phyloP scores from a whole-genome alignment of 2,113 vertebrate genomes.

The Naja naja region DNA sequence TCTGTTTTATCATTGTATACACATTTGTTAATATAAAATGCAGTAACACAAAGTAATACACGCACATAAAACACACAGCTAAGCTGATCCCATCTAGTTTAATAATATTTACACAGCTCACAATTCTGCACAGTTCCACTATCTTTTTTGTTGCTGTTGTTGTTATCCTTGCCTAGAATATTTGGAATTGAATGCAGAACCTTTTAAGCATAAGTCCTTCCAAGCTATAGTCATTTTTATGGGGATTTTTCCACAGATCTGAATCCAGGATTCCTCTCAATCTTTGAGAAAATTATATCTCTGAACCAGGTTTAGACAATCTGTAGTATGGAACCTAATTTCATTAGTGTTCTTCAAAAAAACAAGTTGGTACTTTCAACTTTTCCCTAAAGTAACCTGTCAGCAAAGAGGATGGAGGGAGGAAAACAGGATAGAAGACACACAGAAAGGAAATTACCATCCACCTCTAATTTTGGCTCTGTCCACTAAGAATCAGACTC shows the following conservation, averaged over 20 bases:
- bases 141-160: neutral
- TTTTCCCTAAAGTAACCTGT: neutral
- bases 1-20: neutral
- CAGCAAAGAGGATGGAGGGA: neutral
- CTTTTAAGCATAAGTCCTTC: neutral
- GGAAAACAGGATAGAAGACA: neutral
- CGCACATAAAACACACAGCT: neutral
- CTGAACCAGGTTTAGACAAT: neutral
- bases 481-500: neutral
- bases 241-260: neutral
- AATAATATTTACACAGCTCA: neutral
- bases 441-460: neutral
- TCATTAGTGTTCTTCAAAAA: neutral
- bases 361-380: neutral
- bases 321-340: neutral
- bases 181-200: neutral
- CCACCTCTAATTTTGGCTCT: neutral
- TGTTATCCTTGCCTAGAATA: neutral
- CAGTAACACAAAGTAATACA: neutral
- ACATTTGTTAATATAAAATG: neutral
- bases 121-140: neutral
- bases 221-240: neutral
- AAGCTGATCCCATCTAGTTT: neutral
- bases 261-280: neutral
- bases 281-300: neutral